Percentiles rank a stretch among this genome's conserved stretches.
These are phyloP conservation scores for Eupithecia vulgata DNA, from an alignment of 2,888 invertebrate genomes.

Conservation along the genomic window DNA sequence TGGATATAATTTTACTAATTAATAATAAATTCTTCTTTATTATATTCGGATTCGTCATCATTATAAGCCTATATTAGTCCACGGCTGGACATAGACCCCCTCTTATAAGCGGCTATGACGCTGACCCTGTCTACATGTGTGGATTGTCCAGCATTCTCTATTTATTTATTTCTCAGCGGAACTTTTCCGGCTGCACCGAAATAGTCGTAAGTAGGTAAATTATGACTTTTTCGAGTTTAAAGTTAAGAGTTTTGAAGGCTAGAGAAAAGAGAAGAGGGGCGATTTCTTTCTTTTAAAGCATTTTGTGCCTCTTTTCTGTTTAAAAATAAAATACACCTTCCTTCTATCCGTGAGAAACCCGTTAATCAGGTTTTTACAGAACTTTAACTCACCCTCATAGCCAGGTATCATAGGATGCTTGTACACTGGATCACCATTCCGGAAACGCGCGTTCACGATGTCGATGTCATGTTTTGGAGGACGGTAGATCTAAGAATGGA, in stretches of 20 bases:
- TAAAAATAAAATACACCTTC: too few species aligned
- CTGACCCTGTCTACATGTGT: too few species aligned
- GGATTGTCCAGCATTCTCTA: too few species aligned
- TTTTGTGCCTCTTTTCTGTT: too few species aligned
- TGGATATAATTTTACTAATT: too few species aligned
- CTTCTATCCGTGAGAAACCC: neutral
- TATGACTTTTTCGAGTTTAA: neutral
- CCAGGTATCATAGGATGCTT: conserved; percentile 90
- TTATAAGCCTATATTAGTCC: too few species aligned
- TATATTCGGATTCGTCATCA: too few species aligned
- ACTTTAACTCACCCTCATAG: conserved; percentile 85
- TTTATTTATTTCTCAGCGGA: neutral
- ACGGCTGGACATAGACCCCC: too few species aligned
- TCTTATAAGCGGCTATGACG: too few species aligned
- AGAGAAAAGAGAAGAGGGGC: neutral
- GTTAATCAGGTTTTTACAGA: neutral
- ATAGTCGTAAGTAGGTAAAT: neutral
- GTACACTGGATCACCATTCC: conserved; percentile 87
- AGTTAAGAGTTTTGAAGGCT: neutral
- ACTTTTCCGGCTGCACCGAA: neutral
- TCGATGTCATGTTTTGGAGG: conserved; percentile 88
- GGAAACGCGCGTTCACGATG: conserved; percentile 85
- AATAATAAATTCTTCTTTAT: too few species aligned
- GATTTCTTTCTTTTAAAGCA: neutral
- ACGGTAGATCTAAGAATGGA: conserved; percentile 75